Base-by-base conservation (phyloP, 1,140 invertebrate species). In the Dendrolimus kikuchii region DNA sequence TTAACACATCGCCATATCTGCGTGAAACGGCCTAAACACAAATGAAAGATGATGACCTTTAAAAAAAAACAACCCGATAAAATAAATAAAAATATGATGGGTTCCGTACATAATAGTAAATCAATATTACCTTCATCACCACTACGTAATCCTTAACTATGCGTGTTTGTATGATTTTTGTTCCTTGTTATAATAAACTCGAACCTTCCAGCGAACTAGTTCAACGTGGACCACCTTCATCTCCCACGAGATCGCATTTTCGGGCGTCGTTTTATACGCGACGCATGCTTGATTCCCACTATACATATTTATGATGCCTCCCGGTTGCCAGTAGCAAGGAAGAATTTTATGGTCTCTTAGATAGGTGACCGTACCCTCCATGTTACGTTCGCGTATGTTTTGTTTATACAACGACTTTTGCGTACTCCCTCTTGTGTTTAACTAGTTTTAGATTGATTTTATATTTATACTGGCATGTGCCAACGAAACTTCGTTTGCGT, bases 281-380 rank as follows among this genome's bases (percentile, higher is more conserved):
- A 77, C 79, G 80, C 77, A 80, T 80, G 81, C 81, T 78, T 85
- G 77, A 85, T 85, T 85, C 77, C 64, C 68, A 75, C 77, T 81
- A 82, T 85, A 82, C 81, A 85, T 85, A 85, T 85, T 85, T 85
- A 85, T 85, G 81, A 81, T 72, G 64, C 66, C 58, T 68, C 60
- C 66, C 61, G 62, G 65, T 72, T 80, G 71, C 64, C 70, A 65
- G 64, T 62, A 67, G 62, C 57, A 68, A 60, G 72, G 71, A 77
- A 68, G 72, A 77, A 71, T 82, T 84, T 79, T 73, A 82, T 74
- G 64, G 69, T 44, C 64, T 68, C 55, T 79, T 71, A 77, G 65
- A 72, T 73, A 71, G 77, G 74, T 81, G 75, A 81, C 77, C 81
- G 66, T 58, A 46, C 50, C 40, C 40, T 8, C 36, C 8, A 43